phyloP scores from a whole-genome alignment of 2,113 vertebrate genomes.

The Trichechus manatus region DNA sequence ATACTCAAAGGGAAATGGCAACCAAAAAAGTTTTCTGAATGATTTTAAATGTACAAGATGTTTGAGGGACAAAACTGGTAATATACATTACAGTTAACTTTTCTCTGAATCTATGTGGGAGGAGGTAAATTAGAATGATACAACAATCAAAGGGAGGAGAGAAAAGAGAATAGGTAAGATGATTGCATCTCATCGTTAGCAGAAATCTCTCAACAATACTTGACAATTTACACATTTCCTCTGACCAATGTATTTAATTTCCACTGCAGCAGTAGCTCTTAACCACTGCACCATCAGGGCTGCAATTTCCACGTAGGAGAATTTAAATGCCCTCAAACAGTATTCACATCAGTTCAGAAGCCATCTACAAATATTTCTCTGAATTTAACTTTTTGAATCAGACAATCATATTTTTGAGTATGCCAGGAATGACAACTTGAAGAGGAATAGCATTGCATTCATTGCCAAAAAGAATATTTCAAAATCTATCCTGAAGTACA shows the following conservation, averaged over 20 bases:
- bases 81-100: not conserved
- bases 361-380: conserved; percentile 27
- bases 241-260: not conserved
- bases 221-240: not conserved
- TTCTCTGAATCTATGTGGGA: not conserved
- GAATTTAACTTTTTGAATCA: conserved; percentile 7
- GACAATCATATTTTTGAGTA: too few relatives aligned
- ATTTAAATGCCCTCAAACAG: too few relatives aligned
- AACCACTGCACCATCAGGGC: too few relatives aligned
- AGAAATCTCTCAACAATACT: not conserved
- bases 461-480: not conserved
- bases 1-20: not conserved
- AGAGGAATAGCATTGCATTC: too few relatives aligned
- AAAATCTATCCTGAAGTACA: not conserved
- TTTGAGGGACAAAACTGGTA: not conserved
- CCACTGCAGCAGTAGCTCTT: too few relatives aligned
- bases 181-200: not conserved
- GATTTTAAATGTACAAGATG: not conserved
- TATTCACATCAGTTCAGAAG: not conserved
- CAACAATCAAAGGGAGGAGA: not conserved
- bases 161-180: not conserved
- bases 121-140: not conserved
- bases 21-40: not conserved
- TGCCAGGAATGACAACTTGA: too few relatives aligned
- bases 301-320: not conserved